Conservation (phyloP, 2,888 invertebrate genomes). For the Apotomis betuletana region DNA sequence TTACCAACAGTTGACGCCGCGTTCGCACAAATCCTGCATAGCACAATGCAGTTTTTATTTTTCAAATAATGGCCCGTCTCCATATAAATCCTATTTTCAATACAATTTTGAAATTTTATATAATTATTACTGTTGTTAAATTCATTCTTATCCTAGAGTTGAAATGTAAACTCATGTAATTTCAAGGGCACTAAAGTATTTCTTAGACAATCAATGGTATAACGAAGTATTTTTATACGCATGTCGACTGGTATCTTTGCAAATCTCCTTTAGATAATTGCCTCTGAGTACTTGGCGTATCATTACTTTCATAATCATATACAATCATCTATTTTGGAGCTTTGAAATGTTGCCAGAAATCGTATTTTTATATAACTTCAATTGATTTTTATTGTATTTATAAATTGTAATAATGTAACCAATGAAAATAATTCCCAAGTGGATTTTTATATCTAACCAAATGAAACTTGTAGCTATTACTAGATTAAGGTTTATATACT, state of each 20-base stretch:
- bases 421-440: neutral
- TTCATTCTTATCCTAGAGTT: too few relatives aligned
- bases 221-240: neutral
- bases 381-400: neutral
- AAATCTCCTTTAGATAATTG: neutral
- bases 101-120: too few relatives aligned
- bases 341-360: neutral
- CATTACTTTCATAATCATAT: too few relatives aligned
- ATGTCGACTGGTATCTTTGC: neutral
- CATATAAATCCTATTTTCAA: too few relatives aligned
- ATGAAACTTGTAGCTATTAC: conserved; percentile 16
- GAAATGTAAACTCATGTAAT: too few relatives aligned
- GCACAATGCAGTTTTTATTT: too few relatives aligned
- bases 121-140: too few relatives aligned
- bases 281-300: neutral
- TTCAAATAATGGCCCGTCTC: too few relatives aligned
- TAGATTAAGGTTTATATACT: neutral
- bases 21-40: too few relatives aligned
- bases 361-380: neutral
- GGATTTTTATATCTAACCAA: conserved; percentile 22
- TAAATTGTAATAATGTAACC: neutral
- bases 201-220: neutral
- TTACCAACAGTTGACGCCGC: too few relatives aligned
- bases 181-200: neutral
- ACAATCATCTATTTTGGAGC: too few relatives aligned